phyloP scores from a whole-genome alignment of 2,797 vertebrate species.

The Melanotaenia boesemani region DNA sequence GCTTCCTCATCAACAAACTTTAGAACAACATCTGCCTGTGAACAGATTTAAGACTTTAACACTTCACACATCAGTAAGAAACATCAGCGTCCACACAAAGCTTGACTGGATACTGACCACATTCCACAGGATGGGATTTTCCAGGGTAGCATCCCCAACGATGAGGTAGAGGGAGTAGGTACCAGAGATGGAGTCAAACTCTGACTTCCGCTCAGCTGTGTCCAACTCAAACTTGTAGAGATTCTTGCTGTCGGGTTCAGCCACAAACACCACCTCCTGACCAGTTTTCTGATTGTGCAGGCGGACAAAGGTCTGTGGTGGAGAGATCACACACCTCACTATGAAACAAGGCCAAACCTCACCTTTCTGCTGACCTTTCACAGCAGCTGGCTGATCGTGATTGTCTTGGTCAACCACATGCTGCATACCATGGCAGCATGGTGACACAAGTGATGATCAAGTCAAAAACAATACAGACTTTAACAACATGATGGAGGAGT shows the following conservation, averaged over 20 bases:
- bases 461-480: neutral
- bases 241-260: slow-evolving; percentile 95
- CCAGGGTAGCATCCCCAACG: slow-evolving; percentile 95
- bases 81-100: neutral
- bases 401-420: neutral
- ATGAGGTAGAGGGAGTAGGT: slow-evolving; percentile 96
- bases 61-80: neutral
- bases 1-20: slow-evolving; percentile 96
- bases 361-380: neutral
- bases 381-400: neutral
- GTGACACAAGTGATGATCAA: neutral
- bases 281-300: slow-evolving; percentile 97
- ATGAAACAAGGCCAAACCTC: neutral
- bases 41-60: slow-evolving; percentile 14
- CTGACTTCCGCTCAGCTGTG: slow-evolving; percentile 91
- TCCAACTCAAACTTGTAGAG: slow-evolving; percentile 98
- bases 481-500: neutral
- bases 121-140: slow-evolving; percentile 98
- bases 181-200: slow-evolving; percentile 97
- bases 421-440: neutral
- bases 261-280: slow-evolving; percentile 98
- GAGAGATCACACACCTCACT: neutral
- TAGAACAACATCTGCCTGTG: slow-evolving; percentile 93
- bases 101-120: slow-evolving; percentile 85
- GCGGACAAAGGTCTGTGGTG: slow-evolving; percentile 92